Conservation (phyloP, 2,797 vertebrate genomes). For the Acrocephalus scirpaceus region DNA sequence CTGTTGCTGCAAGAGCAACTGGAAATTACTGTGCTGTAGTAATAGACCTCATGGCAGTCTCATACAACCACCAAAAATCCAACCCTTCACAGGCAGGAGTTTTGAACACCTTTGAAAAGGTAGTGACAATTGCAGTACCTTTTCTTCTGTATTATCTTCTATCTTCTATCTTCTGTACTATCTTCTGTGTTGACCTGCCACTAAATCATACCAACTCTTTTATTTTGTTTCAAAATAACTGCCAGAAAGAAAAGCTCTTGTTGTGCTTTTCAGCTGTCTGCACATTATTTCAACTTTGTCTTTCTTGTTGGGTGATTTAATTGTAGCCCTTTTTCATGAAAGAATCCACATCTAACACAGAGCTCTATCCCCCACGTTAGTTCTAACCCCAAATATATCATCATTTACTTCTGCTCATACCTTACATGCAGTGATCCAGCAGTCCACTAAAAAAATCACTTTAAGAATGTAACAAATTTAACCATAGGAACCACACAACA, state of each 20-base stretch:
- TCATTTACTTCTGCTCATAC: not conserved
- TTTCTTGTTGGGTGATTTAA: not conserved
- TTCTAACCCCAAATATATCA: not conserved
- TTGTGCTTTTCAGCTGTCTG: not conserved
- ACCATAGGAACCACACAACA: not conserved
- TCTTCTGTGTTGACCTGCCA: not conserved
- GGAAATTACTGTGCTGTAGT: not conserved
- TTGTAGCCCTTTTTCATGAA: not conserved
- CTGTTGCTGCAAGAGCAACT: not conserved
- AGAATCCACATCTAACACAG: not conserved
- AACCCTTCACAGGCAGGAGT: not conserved
- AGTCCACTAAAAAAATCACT: not conserved
- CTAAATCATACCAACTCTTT: not conserved
- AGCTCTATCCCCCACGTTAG: not conserved
- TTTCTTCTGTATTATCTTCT: too few species aligned
- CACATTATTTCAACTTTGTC: rapidly evolving
- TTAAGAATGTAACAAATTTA: not conserved
- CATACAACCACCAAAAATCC: not conserved
- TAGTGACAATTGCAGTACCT: not conserved
- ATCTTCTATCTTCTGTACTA: too few species aligned
- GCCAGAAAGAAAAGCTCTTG: not conserved
- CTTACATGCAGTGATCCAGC: not conserved
- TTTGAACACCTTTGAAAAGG: not conserved
- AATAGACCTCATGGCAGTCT: not conserved
- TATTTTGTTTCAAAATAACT: not conserved